Evolutionary conservation across 2,113 vertebrate genomes (phyloP).

Genomic region (Neomonachus schauinslandi): DNA sequence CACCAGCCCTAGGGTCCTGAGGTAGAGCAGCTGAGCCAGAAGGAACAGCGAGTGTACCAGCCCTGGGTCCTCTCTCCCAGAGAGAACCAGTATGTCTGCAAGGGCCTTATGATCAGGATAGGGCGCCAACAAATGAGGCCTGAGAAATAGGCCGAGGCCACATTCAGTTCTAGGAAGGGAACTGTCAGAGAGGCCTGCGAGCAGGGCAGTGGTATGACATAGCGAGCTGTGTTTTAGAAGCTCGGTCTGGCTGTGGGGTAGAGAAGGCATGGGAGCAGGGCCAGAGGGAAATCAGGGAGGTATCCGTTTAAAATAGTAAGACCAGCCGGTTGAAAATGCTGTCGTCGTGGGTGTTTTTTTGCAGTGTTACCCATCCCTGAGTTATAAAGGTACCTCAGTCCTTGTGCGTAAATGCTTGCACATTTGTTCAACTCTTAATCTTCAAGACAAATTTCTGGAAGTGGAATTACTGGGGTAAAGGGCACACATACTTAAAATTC

Average conservation of each 20-base stretch:
- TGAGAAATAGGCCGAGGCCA: background rate
- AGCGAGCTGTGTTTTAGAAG: background rate
- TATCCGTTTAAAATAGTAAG: background rate
- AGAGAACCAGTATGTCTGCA: background rate
- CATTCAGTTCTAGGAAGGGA: background rate
- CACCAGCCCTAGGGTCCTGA: background rate
- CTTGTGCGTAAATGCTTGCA: background rate
- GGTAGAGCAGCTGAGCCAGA: background rate
- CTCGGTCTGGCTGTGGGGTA: background rate
- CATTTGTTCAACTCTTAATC: background rate
- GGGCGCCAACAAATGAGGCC: background rate
- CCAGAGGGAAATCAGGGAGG: background rate
- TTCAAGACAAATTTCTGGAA: background rate
- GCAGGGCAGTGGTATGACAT: background rate
- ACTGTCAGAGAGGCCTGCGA: fast-evolving
- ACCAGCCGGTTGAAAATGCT: no score
- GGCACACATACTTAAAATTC: background rate
- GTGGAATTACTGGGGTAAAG: background rate
- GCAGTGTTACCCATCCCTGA: background rate
- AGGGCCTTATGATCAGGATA: background rate
- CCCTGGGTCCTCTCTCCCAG: background rate
- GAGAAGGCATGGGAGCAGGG: background rate
- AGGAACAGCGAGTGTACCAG: no score
- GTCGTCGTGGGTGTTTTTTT: fast-evolving
- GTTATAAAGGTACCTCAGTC: background rate